Evolutionary conservation across 1,140 invertebrate species (phyloP).

Genomic region (Bombus waltoni): DNA sequence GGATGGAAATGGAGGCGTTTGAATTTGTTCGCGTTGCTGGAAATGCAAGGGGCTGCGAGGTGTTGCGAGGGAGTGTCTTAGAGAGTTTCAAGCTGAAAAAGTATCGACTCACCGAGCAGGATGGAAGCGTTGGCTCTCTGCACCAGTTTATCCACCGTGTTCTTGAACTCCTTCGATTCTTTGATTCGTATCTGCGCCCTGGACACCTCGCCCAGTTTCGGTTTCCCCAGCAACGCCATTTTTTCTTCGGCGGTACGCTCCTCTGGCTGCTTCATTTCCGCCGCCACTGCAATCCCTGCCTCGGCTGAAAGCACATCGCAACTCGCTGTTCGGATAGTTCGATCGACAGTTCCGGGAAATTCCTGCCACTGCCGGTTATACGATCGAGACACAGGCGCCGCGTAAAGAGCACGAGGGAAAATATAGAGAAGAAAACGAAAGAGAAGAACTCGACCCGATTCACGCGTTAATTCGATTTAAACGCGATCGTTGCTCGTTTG

Average conservation of each 20-base stretch:
- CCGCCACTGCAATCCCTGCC: conserved; percentile 84
- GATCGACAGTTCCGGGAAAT: neutral
- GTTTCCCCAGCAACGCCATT: conserved; percentile 95
- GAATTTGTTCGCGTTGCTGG: neutral
- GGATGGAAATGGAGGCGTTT: neutral
- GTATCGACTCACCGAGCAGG: conserved; percentile 86
- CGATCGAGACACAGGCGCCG: neutral
- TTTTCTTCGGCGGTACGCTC: conserved; percentile 90
- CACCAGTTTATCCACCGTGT: conserved; percentile 98
- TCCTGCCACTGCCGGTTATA: neutral
- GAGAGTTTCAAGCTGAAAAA: neutral
- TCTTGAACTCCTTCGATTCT: conserved; percentile 99
- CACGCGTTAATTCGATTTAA: no score
- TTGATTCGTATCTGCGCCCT: conserved; percentile 94
- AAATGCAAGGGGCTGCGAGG: no score
- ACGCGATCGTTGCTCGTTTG: no score
- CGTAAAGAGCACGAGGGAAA: neutral
- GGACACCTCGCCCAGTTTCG: conserved; percentile 92
- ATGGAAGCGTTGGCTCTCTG: conserved; percentile 97
- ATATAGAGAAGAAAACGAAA: neutral
- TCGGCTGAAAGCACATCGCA: conserved; percentile 81
- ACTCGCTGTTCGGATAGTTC: conserved; percentile 32
- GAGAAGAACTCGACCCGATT: neutral
- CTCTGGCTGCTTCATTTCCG: conserved; percentile 85
- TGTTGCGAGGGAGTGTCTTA: no score